These are phyloP conservation scores for Potamarius usumacintae DNA, from an alignment of 2,113 vertebrate species.

Conservation along the genomic window DNA sequence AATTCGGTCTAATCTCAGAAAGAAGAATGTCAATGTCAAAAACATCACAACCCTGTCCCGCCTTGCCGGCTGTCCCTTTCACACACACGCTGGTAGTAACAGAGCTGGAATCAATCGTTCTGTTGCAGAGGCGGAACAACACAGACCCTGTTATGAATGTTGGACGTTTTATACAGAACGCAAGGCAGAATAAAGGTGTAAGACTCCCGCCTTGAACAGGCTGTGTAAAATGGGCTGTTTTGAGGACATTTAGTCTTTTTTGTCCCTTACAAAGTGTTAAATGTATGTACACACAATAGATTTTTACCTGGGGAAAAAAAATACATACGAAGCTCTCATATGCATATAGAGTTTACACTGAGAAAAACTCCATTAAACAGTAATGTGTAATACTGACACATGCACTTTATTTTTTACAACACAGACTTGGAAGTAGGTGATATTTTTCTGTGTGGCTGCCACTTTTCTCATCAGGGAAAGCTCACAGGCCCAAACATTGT, in stretches of 20 bases:
- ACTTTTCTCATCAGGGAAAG: conserved; percentile 40
- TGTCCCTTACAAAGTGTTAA: neutral
- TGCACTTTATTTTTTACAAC: conserved; percentile 34
- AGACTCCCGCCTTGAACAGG: too few relatives aligned
- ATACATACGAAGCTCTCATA: neutral
- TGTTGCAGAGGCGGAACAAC: too few relatives aligned
- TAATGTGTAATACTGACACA: neutral
- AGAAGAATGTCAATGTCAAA: too few relatives aligned
- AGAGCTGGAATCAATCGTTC: too few relatives aligned
- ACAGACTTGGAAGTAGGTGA: conserved; percentile 2
- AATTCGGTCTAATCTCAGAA: too few relatives aligned
- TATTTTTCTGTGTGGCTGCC: conserved; percentile 26
- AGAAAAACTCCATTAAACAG: neutral
- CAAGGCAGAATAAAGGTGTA: too few relatives aligned
- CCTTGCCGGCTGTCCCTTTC: too few relatives aligned
- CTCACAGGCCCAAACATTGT: conserved; percentile 47
- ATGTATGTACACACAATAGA: neutral
- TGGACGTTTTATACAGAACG: too few relatives aligned
- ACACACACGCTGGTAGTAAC: too few relatives aligned
- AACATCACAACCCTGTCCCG: too few relatives aligned
- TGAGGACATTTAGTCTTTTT: neutral
- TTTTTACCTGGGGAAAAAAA: neutral
- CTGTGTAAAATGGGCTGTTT: neutral
- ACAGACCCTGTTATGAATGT: too few relatives aligned
- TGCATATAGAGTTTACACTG: neutral